Conservation (phyloP, 2,113 vertebrate species). For the Ctenomys sociabilis region DNA sequence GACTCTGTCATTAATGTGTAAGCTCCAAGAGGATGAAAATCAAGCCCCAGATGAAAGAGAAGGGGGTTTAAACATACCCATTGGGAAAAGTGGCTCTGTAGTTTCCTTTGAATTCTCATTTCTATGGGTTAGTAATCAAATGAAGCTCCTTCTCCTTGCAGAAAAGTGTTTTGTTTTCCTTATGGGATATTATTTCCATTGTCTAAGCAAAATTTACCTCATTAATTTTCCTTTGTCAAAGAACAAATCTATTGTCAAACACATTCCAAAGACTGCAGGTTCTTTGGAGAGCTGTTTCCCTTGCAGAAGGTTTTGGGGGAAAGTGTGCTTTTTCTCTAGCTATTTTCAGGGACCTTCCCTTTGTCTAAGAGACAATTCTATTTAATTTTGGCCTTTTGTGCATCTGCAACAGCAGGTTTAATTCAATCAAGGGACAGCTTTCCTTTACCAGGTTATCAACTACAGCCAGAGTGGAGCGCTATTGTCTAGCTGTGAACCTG, state of each 20-base stretch:
- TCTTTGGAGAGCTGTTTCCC: constrained; percentile 38
- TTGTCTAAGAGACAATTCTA: constrained; percentile 68
- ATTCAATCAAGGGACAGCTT: constrained; percentile 57
- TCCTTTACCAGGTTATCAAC: constrained; percentile 61
- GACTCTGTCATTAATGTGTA: neutral
- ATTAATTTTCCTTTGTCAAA: constrained; percentile 48
- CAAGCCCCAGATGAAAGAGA: neutral
- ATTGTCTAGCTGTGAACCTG: constrained; percentile 23
- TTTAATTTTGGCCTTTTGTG: constrained; percentile 76
- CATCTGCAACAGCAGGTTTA: constrained; percentile 61
- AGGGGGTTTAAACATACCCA: neutral
- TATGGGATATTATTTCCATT: constrained; percentile 1
- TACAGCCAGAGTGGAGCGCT: neutral
- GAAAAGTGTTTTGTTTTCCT: constrained; percentile 1
- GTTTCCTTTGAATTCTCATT: neutral
- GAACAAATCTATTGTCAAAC: constrained; percentile 51
- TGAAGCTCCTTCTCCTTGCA: neutral
- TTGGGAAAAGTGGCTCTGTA: neutral
- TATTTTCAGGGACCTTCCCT: constrained; percentile 69
- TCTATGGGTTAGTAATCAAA: neutral
- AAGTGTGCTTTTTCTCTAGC: constrained; percentile 46
- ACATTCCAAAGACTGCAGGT: neutral
- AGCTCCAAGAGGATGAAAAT: neutral
- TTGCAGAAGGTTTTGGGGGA: neutral
- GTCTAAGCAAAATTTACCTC: constrained; percentile 38